Evolutionary conservation across 2,113 vertebrate genomes (phyloP).

Genomic region (Pantherophis guttatus): DNA sequence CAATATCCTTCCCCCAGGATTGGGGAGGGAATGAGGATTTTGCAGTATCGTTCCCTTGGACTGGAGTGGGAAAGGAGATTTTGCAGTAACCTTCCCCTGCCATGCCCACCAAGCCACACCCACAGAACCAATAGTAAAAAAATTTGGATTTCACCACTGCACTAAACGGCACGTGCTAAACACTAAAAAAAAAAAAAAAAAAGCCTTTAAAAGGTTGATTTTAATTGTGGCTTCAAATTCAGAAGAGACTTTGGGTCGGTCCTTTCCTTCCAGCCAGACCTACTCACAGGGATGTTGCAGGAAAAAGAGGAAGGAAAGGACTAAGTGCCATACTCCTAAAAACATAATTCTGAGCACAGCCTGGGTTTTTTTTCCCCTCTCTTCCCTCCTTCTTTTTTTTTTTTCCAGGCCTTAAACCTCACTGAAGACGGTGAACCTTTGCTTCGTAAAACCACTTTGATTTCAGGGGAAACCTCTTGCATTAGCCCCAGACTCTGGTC

Average conservation of each 20-base stretch:
- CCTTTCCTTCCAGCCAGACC: not conserved
- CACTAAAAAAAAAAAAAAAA: not conserved
- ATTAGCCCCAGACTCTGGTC: conserved; percentile 63
- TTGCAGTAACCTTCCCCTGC: too few relatives aligned
- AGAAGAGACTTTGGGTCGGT: not conserved
- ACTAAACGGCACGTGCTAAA: not conserved
- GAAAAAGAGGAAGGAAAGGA: not conserved
- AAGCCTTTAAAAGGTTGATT: not conserved
- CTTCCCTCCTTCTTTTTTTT: not conserved
- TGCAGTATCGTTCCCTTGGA: too few relatives aligned
- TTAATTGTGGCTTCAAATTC: not conserved
- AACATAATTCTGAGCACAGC: not conserved
- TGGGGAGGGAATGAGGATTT: too few relatives aligned
- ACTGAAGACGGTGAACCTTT: conserved; percentile 20
- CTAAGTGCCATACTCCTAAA: not conserved
- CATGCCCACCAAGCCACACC: too few relatives aligned
- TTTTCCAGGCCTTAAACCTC: conserved; percentile 62
- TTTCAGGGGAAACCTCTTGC: conserved; percentile 29
- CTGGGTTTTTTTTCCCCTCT: not conserved
- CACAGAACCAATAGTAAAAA: too few relatives aligned
- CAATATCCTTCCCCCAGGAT: too few relatives aligned
- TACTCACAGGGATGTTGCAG: not conserved
- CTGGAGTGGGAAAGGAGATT: too few relatives aligned
- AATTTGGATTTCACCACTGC: too few relatives aligned
- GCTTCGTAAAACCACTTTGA: conserved; percentile 25